A percentile compares a stretch with the other conserved stretches of the same genome.
Conservation (phyloP, 1,140 invertebrate species). For the Magallana ariakensis region DNA sequence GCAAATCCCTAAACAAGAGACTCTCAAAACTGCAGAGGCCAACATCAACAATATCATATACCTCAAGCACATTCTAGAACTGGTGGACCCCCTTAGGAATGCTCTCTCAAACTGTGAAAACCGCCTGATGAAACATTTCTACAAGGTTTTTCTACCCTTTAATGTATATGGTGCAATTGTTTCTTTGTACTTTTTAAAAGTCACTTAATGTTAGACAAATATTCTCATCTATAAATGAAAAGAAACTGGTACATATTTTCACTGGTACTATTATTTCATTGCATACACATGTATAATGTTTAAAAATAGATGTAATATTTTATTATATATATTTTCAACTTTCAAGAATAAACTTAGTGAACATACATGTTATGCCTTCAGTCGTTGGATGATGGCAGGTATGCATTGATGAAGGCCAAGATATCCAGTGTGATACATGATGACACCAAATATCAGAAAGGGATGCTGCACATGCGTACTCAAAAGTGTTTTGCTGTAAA, state of each 20-base stretch:
- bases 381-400: slow-evolving; percentile 80
- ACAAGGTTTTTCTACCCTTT: too few species aligned
- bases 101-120: slow-evolving; percentile 83
- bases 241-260: too few species aligned
- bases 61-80: slow-evolving; percentile 88
- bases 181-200: too few species aligned
- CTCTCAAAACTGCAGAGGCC: slow-evolving; percentile 84
- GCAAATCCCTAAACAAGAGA: slow-evolving; percentile 83
- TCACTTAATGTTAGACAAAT: too few species aligned
- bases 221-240: too few species aligned
- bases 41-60: slow-evolving; percentile 89
- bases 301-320: too few species aligned
- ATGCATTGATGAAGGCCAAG: slow-evolving; percentile 83
- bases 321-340: too few species aligned
- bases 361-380: slow-evolving; percentile 46
- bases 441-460: slow-evolving; percentile 86
- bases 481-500: slow-evolving; percentile 93
- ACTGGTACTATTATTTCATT: too few species aligned
- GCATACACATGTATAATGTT: too few species aligned
- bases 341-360: too few species aligned
- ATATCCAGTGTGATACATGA: slow-evolving; percentile 87
- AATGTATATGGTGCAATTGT: too few species aligned
- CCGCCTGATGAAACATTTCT: slow-evolving; percentile 83
- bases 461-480: slow-evolving; percentile 84
- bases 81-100: slow-evolving; percentile 85